Evolutionary conservation across 2,888 invertebrate species (phyloP), one percentile per base, ranked within the genome.

Genomic region (Helobdella robusta): DNA sequence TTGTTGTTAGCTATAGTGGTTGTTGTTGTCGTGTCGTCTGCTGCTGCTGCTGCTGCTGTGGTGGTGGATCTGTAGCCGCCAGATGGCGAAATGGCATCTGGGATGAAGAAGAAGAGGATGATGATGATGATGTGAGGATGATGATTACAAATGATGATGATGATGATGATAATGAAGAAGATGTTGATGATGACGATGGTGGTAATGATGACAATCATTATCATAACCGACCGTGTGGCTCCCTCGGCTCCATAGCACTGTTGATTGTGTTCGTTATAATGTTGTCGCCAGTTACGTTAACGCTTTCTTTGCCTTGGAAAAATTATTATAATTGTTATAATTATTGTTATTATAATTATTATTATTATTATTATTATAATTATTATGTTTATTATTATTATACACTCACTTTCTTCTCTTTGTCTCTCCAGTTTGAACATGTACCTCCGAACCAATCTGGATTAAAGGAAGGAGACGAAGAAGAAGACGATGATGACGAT

Each of bases 361-460:
- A 44, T 34, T 58, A 18, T 59, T 44, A 58, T n/a, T 58, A 64
- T 28, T 15, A 6, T 2, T 25, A 23, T 30, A 2, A 46, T 48
- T 4, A 35, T 59, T 23, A 20, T 35, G 2, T 35, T 34, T 28
- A 23, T 59, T n/a, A 1, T 36, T 2, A 28, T 25, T 23, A 28
- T 23, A 35, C 23, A 32, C 50, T n/a, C 34, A 65, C 76, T 74
- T 68, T 77, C 77, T 56, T 78, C 76, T 68, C 75, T 76, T n/a
- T 76, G 75, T 64, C 79, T 69, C 68, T 79, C 79, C 60, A 77
- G 70, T 70, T 79, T 79, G 69, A 79, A 79, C 59, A 79, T 74
- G 69, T 79, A 79, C 60, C 79, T 64, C 66, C 78, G 73, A 3
- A 79, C 79, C 30, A 79, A 71, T 50, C n/a, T n/a, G n/a, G n/a